Evolutionary conservation across 1,140 invertebrate genomes (phyloP).

Genomic region (Paraescarpia echinospica): DNA sequence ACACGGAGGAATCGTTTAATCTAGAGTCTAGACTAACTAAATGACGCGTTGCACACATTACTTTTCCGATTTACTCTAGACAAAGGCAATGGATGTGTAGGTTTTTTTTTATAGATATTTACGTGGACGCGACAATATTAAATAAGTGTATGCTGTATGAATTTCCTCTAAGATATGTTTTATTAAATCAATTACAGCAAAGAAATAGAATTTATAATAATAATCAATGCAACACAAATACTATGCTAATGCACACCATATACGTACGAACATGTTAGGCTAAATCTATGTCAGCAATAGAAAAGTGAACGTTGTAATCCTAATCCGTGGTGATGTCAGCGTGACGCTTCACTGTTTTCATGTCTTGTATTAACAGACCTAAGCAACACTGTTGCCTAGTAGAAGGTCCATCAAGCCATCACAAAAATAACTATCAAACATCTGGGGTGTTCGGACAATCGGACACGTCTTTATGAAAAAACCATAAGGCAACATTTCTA

Average conservation of each 20-base stretch:
- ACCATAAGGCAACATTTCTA: no score
- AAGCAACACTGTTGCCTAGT: no score
- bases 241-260: background rate
- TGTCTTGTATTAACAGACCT: background rate
- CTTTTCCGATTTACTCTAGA: background rate
- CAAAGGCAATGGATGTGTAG: background rate
- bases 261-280: no score
- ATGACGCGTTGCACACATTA: background rate
- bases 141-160: background rate
- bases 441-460: no score
- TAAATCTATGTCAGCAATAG: background rate
- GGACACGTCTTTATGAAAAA: no score
- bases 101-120: background rate
- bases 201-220: background rate
- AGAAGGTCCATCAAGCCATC: no score
- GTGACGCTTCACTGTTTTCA: background rate
- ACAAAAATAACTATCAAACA: no score
- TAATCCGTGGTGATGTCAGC: background rate
- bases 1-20: background rate
- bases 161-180: background rate
- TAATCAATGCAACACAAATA: background rate
- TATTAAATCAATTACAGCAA: background rate
- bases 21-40: no score
- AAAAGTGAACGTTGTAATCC: background rate
- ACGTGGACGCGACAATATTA: background rate